Conservation (phyloP, 2,113 vertebrate species). For the Seriola quinqueradiata region DNA sequence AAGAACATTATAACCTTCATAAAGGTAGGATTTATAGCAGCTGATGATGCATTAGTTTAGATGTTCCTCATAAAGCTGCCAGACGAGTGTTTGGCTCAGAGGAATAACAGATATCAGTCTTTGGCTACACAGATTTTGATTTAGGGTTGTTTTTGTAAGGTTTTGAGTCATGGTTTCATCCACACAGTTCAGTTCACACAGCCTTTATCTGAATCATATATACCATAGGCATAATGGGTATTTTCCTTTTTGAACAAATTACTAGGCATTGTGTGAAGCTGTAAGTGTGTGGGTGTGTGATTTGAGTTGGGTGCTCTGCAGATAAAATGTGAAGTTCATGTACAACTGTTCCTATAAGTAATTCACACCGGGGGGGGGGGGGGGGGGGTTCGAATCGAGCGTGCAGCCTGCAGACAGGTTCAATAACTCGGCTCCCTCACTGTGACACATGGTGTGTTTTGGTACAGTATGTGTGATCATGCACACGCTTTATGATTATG, state of each 20-base stretch:
- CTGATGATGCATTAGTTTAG: background rate
- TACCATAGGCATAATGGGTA: background rate
- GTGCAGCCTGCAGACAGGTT: background rate
- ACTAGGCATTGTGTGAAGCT: background rate
- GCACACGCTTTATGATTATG: slow-evolving; percentile 14
- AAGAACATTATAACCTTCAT: background rate
- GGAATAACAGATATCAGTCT: background rate
- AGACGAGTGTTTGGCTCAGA: background rate
- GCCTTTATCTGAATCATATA: slow-evolving; percentile 2
- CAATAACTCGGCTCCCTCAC: slow-evolving; percentile 22
- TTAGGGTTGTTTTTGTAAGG: background rate
- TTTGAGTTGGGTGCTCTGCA: slow-evolving; percentile 7
- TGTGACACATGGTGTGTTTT: slow-evolving; percentile 30
- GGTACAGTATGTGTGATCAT: slow-evolving; percentile 14
- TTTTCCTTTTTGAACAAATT: slow-evolving; percentile 11
- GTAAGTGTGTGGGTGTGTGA: slow-evolving; percentile 48
- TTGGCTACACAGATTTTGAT: background rate
- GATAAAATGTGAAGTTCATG: background rate
- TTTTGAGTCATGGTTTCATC: background rate
- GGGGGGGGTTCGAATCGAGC: background rate
- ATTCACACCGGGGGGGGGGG: background rate
- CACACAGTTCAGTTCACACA: background rate
- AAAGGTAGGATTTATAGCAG: background rate
- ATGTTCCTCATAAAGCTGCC: background rate
- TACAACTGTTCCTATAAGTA: background rate